Percentiles rank a stretch among this genome's conserved stretches.
These are phyloP conservation scores for Agrilus biguttatus DNA, from an alignment of 2,888 invertebrate genomes.

Conservation along the genomic window DNA sequence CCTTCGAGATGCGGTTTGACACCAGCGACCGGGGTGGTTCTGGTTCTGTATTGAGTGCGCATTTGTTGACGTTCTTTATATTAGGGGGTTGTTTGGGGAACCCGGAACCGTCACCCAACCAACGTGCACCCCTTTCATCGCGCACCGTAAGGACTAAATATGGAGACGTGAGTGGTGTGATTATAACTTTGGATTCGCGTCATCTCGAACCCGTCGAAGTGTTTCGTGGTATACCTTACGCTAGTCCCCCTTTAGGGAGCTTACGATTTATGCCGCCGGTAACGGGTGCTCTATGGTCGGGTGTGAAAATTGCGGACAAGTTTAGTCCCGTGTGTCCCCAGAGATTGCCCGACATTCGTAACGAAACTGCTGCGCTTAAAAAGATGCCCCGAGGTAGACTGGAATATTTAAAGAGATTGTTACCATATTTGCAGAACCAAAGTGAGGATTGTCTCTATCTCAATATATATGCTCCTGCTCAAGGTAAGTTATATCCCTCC, in stretches of 20 bases:
- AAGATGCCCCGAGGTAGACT: slow-evolving; percentile 79
- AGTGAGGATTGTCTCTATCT: slow-evolving; percentile 95
- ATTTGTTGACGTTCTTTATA: slow-evolving; percentile 7
- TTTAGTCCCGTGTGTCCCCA: slow-evolving; percentile 91
- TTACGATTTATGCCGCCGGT: slow-evolving; percentile 94
- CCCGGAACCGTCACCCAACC: slow-evolving; percentile 15
- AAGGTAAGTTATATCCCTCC: slow-evolving; percentile 51
- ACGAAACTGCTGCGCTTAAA: slow-evolving; percentile 68
- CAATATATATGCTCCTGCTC: slow-evolving; percentile 91
- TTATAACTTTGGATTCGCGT: slow-evolving; percentile 67
- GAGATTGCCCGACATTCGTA: slow-evolving; percentile 70
- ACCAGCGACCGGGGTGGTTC: no score
- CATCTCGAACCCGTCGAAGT: slow-evolving; percentile 82
- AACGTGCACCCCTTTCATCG: slow-evolving; percentile 47
- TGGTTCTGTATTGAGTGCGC: no score
- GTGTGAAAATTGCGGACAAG: slow-evolving; percentile 72
- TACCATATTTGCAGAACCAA: slow-evolving; percentile 79
- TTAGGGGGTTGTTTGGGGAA: slow-evolving; percentile 6
- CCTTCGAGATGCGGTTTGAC: no score
- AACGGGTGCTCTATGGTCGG: slow-evolving; percentile 82
- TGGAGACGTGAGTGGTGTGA: slow-evolving; percentile 74
- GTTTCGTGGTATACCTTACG: slow-evolving; percentile 88
- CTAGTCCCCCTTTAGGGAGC: slow-evolving; percentile 77
- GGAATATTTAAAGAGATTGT: slow-evolving; percentile 75
- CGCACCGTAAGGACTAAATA: slow-evolving; percentile 79